Base-by-base conservation (phyloP, 2,113 vertebrate genomes). In the Progne subis region DNA sequence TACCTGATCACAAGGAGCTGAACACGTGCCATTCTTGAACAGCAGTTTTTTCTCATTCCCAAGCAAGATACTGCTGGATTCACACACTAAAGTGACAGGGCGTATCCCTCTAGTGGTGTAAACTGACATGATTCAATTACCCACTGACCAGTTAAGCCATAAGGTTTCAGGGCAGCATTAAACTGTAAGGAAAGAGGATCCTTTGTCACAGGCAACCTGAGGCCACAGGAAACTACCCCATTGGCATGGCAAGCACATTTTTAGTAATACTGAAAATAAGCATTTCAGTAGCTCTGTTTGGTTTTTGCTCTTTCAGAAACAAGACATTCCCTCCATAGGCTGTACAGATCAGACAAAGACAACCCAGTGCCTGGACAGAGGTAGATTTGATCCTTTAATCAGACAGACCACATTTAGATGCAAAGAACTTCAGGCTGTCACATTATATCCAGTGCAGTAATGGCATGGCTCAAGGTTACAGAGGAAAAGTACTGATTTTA, bases 61-160 rank as follows among this genome's bases (percentile, higher is more conserved):
- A 47, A 47, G 79, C 2, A 8, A 83, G 74, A 74, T 72, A 9
- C 2, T 13, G 19, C 2, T 34, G 55, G 47, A 67, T 81, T 11
- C 43, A 53, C 18, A 53, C 5, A 11, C 6, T 44, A 29, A 49
- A 90, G 70, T 37, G 49, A 81, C 28, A 68, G 80, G 76, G 52
- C 69, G 9, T 57, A 94, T 18, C 69, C 94, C 85, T 92, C 86
- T 84, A 82, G 92, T 71, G 82, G 83, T 79, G 50, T 68, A 81
- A 86, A 49, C 12, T 11, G 77, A 81, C 57, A 41, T 68, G 57
- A 82, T 57, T 79, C 70, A 65, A 63, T 86, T 85, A 70, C 59
- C 50, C 50, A 61, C 41, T 4, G 16, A 91, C 29, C 15, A 63
- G 18, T n/a, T 47, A 44, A 59, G n/a, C 26, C 44, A 11, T 8